Evolutionary conservation across 2,888 invertebrate genomes (phyloP), one percentile per base, ranked within the genome.

Genomic region (Tenthredo mesomela): DNA sequence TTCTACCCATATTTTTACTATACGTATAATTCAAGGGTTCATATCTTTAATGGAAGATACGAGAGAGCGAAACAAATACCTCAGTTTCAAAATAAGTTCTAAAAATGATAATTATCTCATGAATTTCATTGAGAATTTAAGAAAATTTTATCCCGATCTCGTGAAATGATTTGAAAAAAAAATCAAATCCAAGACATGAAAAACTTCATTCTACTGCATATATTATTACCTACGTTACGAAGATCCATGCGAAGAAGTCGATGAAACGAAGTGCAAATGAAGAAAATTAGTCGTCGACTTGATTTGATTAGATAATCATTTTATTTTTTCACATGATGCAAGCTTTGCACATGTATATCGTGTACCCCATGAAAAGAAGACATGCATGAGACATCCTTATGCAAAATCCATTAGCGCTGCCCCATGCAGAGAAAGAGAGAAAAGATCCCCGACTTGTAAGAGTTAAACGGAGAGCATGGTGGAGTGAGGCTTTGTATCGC

Each of bases 401-500:
- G n/a, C 29, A 50, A 77, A 77, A 77, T 2, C 50, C 75, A 77
- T 77, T 77, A 77, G 75, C 75, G 33, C 40, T 71, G 43, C 25
- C 18, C 25, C 37, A 73, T 12, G 33, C 18, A 29, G 29, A 29
- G 29, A 29, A 2, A 33, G 33, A 18, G 67, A 54, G 47, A 54
- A 29, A 21, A 21, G 47, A 75, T 12, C 47, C 7, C 15, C 75
- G 75, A 75, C 25, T 75, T 15, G 75, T n/a, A 75, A 47, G 47
- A 77, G 50, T 77, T 77, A 54, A 77, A 54, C 77, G 54, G 33
- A 21, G 29, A 18, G 50, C 18, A 9, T 73, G 73, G 18, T 29
- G 18, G 43, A 73, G 43, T 43, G 43, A 40, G 43, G 77, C 29
- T 77, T 77, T 77, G 77, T 77, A 77, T 77, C 47, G 77, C 77